Conservation (phyloP, 2,797 vertebrate genomes). For the Danio albolineatus region DNA sequence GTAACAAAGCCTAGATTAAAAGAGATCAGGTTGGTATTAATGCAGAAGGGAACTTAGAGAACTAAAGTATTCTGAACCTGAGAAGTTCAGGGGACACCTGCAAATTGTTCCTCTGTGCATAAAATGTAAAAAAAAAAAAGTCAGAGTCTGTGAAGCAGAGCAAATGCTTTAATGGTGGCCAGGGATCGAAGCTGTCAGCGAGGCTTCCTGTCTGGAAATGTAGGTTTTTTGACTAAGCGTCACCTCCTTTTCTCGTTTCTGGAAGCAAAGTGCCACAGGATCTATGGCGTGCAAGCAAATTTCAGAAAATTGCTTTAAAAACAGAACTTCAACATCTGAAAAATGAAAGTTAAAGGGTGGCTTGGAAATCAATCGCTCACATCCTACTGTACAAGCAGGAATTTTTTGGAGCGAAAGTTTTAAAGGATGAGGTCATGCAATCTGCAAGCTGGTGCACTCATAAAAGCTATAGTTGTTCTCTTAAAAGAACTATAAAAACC, state of each 20-base stretch:
- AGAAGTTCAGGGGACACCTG: slow-evolving; percentile 77
- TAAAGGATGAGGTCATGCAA: no score
- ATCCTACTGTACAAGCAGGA: slow-evolving; percentile 53
- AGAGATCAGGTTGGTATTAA: slow-evolving; percentile 18
- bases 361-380: slow-evolving; percentile 84
- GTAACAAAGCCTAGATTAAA: neutral
- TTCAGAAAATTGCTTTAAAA: slow-evolving; percentile 73
- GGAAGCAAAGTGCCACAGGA: slow-evolving; percentile 60
- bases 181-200: slow-evolving; percentile 81
- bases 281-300: slow-evolving; percentile 62
- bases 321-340: slow-evolving; percentile 61
- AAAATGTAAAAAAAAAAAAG: slow-evolving; percentile 69
- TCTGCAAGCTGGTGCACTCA: slow-evolving; percentile 31
- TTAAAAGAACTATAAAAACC: no score
- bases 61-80: slow-evolving; percentile 43
- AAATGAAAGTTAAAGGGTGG: slow-evolving; percentile 80
- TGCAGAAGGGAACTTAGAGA: slow-evolving; percentile 27
- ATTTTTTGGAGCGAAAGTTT: no score
- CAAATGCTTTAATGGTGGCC: slow-evolving; percentile 83
- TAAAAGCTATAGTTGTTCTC: slow-evolving; percentile 39
- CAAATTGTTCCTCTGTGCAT: slow-evolving; percentile 71
- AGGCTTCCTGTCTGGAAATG: slow-evolving; percentile 81
- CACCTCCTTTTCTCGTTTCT: slow-evolving; percentile 64
- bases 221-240: slow-evolving; percentile 68
- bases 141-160: slow-evolving; percentile 81